These are phyloP conservation scores for Agrotis exclamationis DNA, from an alignment of 2,888 invertebrate species.

Conservation along the genomic window DNA sequence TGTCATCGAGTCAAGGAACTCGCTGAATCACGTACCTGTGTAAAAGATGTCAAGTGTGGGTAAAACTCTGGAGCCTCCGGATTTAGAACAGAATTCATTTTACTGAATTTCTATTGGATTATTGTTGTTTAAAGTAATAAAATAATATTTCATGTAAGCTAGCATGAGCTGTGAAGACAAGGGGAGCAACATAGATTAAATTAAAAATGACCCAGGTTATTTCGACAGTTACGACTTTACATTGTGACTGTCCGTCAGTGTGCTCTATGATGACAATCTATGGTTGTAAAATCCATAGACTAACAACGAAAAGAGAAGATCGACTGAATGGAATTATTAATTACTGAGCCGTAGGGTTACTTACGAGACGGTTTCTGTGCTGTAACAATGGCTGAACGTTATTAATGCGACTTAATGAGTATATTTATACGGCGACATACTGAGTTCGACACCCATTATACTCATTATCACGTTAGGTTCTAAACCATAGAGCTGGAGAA, in stretches of 20 bases:
- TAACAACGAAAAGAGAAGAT: neutral
- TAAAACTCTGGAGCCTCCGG: conserved; percentile 86
- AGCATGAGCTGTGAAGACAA: conserved; percentile 66
- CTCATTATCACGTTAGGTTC: too few relatives aligned
- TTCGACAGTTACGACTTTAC: conserved; percentile 49
- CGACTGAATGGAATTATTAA: neutral
- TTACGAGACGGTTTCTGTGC: too few relatives aligned
- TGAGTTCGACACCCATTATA: too few relatives aligned
- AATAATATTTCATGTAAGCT: conserved; percentile 61
- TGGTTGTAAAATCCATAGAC: conserved; percentile 1
- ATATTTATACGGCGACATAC: too few relatives aligned
- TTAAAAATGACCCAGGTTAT: conserved; percentile 50
- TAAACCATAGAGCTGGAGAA: too few relatives aligned
- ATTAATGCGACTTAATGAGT: too few relatives aligned
- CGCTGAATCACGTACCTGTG: conserved; percentile 78
- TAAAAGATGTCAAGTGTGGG: conserved; percentile 77
- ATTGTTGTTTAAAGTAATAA: conserved; percentile 60
- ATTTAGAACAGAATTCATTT: conserved; percentile 83
- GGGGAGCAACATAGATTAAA: conserved; percentile 60
- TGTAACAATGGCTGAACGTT: too few relatives aligned
- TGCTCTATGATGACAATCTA: conserved; percentile 7
- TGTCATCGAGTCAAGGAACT: conserved; percentile 66
- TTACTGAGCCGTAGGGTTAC: neutral
- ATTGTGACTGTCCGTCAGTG: conserved; percentile 36
- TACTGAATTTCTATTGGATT: conserved; percentile 61